Base-by-base conservation (phyloP, 1,140 invertebrate species). In the Aphaenogaster ashmeadi region DNA sequence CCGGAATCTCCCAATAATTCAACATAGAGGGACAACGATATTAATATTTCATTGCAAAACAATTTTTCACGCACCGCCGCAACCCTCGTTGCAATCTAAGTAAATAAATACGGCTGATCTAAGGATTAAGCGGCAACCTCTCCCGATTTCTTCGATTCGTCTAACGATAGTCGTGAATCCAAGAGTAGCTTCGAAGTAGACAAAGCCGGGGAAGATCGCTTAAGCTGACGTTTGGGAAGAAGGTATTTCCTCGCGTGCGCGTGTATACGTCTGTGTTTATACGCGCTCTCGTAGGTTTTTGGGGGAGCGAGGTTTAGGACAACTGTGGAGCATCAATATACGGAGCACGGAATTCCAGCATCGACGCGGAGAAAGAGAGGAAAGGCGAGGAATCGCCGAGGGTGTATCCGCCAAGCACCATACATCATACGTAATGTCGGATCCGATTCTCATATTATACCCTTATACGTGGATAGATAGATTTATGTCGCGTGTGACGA, bases 391-490 rank as follows among this genome's bases (percentile, higher is more conserved):
- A 91, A 91, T 91, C 60, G 72, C 33, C 62, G 71, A 91, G 93
- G 92, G 93, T 92, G 93, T 94, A 94, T 94, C 92, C 91, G 91
- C 91, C 91, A 90, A 93, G 90, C 89, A 93, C 89, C 94, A 95
- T 95, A 95, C 93, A 95, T 95, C 95, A 95, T 94, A 92, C 91
- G 92, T 95, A 94, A 95, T 95, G 91, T 93, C 92, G 90, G 93
- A 95, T 95, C 93, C 93, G 94, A 95, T 94, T 94, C 93, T 94
- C 93, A 92, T 95, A 94, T 94, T 94, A 93, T 94, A 92, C 62
- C 80, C 67, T 84, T 86, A 91, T 89, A 92, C 75, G 91, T 92
- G 90, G 90, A 92, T 86, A 87, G 87, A 91, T 90, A 88, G 78
- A 91, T 91, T 89, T 89, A 89, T 89, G 89, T 87, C 72, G 56